These are phyloP conservation scores for Hippoglossus stenolepis DNA, from an alignment of 2,113 vertebrate genomes.

Conservation along the genomic window DNA sequence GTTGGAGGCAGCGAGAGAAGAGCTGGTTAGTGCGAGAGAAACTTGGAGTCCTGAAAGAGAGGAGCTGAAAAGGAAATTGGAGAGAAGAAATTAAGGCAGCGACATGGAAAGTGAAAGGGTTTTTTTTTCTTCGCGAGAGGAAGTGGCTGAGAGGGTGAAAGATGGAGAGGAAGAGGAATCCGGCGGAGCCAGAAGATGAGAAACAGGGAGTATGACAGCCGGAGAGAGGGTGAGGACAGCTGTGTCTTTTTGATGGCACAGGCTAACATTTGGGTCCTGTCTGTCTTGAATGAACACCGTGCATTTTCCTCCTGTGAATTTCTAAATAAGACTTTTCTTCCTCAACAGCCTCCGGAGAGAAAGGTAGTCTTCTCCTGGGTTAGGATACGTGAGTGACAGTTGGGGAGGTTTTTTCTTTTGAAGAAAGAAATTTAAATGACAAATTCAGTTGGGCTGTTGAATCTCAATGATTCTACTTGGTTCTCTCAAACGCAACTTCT, in stretches of 20 bases:
- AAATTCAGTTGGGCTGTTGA: conserved; percentile 65
- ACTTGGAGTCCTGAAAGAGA: conserved; percentile 34
- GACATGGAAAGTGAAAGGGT: conserved; percentile 51
- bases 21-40: conserved; percentile 4
- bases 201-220: conserved; percentile 61
- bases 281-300: conserved; percentile 49
- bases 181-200: conserved; percentile 65
- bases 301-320: conserved; percentile 54
- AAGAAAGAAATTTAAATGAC: conserved; percentile 53
- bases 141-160: conserved; percentile 48
- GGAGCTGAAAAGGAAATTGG: conserved; percentile 54
- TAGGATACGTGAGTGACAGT: conserved; percentile 50
- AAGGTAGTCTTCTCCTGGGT: conserved; percentile 38
- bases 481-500: conserved; percentile 46
- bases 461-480: conserved; percentile 68
- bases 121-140: conserved; percentile 38
- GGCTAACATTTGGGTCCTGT: conserved; percentile 49
- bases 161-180: conserved; percentile 58
- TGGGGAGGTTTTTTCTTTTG: conserved; percentile 20
- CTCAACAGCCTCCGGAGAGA: conserved; percentile 40
- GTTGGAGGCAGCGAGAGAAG: conserved; percentile 17
- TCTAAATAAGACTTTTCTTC: conserved; percentile 40
- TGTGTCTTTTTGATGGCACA: conserved; percentile 59
- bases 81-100: conserved; percentile 45
- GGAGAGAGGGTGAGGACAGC: conserved; percentile 58